phyloP scores from a whole-genome alignment of 2,888 invertebrate species.

The Zonitis immaculata region DNA sequence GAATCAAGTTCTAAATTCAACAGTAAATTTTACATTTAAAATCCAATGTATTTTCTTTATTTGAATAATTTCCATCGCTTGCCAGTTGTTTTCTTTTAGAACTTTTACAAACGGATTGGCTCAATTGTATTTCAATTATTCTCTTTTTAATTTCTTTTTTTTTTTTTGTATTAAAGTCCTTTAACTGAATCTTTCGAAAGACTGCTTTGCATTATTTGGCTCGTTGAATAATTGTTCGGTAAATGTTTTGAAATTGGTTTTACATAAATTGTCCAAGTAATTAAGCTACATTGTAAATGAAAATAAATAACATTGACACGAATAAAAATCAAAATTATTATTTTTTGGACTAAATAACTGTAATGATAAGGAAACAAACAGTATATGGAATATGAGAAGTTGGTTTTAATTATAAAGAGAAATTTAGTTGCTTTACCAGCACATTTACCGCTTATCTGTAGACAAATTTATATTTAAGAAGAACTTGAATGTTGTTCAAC shows the following conservation, averaged over 20 bases:
- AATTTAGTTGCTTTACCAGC: background rate
- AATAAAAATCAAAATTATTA: too few species aligned
- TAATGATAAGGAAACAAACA: background rate
- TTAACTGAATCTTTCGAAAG: conserved; percentile 6
- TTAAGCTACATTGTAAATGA: conserved; percentile 4
- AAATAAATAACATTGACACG: background rate
- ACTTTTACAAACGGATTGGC: background rate
- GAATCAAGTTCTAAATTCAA: conserved; percentile 24
- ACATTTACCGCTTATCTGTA: conserved; percentile 11
- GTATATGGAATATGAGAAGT: background rate
- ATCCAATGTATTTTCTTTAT: conserved; percentile 21
- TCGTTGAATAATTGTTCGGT: conserved; percentile 1
- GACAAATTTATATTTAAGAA: conserved; percentile 11
- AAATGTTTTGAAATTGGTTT: conserved; percentile 7
- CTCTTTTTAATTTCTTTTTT: conserved; percentile 5
- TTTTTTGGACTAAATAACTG: too few species aligned
- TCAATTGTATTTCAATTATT: conserved; percentile 18
- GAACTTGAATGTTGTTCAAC: background rate
- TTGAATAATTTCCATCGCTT: conserved; percentile 14
- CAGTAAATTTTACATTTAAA: conserved; percentile 15
- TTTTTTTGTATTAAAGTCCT: conserved; percentile 6
- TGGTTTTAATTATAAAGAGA: conserved; percentile 18
- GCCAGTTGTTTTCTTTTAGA: conserved; percentile 1
- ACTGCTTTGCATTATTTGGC: conserved; percentile 15
- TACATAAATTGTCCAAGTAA: conserved; percentile 14